Evolutionary conservation across 2,888 invertebrate species (phyloP).

Genomic region (Chrysolina haemoptera): DNA sequence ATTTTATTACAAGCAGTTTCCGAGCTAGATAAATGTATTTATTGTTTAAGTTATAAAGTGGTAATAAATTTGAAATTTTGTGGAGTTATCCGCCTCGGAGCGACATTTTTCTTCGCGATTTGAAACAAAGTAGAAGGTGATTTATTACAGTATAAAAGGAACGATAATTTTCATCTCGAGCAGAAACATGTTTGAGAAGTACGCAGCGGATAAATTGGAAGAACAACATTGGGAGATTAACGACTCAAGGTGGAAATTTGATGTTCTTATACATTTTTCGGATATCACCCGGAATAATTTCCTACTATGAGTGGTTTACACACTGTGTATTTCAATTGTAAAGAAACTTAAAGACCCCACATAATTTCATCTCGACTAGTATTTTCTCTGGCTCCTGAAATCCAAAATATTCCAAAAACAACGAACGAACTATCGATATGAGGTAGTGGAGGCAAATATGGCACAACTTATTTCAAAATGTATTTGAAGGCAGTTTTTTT

Average conservation of each 20-base stretch:
- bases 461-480: too few relatives aligned
- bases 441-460: too few relatives aligned
- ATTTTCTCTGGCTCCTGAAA: background rate
- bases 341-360: too few relatives aligned
- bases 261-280: too few relatives aligned
- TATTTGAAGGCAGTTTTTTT: too few relatives aligned
- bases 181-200: background rate
- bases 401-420: background rate
- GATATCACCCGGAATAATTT: too few relatives aligned
- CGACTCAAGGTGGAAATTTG: slow-evolving; percentile 17
- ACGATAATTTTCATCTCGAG: slow-evolving; percentile 3
- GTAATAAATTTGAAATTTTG: slow-evolving; percentile 32
- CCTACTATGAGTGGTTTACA: too few relatives aligned
- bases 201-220: background rate
- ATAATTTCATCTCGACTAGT: too few relatives aligned
- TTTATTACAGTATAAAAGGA: background rate
- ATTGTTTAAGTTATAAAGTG: slow-evolving; percentile 41
- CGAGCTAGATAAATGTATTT: slow-evolving; percentile 42
- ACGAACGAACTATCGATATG: slow-evolving; percentile 10
- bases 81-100: background rate
- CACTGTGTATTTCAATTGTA: too few relatives aligned
- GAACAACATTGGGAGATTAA: slow-evolving; percentile 13
- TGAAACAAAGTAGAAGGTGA: slow-evolving; percentile 4
- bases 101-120: slow-evolving; percentile 11
- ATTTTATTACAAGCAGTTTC: background rate